Evolutionary conservation across 2,888 invertebrate species (phyloP).

Genomic region (Philaethria dido): DNA sequence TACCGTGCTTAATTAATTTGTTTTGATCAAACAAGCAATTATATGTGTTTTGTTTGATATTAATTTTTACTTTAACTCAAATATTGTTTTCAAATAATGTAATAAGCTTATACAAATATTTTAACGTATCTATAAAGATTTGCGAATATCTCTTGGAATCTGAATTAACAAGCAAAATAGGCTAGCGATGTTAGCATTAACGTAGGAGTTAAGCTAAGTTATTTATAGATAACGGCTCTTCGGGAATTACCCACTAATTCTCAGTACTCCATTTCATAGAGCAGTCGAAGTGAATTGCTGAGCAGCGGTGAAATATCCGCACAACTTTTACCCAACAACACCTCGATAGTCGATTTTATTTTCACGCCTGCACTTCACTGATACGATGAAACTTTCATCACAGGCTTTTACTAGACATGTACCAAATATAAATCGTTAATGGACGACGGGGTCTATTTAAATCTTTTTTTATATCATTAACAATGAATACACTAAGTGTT

Average conservation of each 20-base stretch:
- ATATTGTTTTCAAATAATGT: too few relatives aligned
- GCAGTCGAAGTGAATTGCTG: constrained; percentile 21
- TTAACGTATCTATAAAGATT: too few relatives aligned
- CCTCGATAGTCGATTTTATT: constrained; percentile 66
- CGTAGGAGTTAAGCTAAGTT: not conserved
- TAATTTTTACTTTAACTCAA: too few relatives aligned
- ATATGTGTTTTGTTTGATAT: too few relatives aligned
- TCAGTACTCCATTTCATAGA: constrained; percentile 1
- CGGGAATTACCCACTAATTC: constrained; percentile 17
- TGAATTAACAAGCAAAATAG: not conserved
- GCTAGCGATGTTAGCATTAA: not conserved
- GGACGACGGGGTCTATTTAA: constrained; percentile 29
- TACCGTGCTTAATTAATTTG: not conserved
- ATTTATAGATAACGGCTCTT: not conserved
- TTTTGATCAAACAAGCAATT: too few relatives aligned
- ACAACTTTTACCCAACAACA: constrained; percentile 41
- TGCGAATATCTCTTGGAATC: not conserved
- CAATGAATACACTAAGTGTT: not conserved
- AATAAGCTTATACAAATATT: too few relatives aligned
- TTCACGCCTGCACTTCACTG: constrained; percentile 77
- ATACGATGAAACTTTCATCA: constrained; percentile 80
- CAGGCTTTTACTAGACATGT: constrained; percentile 69
- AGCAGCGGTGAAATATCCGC: constrained; percentile 42
- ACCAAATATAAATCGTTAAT: constrained; percentile 65
- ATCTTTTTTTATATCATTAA: constrained; percentile 5